phyloP scores from a whole-genome alignment of 2,113 vertebrate genomes.

The Xyliphius kryptos region DNA sequence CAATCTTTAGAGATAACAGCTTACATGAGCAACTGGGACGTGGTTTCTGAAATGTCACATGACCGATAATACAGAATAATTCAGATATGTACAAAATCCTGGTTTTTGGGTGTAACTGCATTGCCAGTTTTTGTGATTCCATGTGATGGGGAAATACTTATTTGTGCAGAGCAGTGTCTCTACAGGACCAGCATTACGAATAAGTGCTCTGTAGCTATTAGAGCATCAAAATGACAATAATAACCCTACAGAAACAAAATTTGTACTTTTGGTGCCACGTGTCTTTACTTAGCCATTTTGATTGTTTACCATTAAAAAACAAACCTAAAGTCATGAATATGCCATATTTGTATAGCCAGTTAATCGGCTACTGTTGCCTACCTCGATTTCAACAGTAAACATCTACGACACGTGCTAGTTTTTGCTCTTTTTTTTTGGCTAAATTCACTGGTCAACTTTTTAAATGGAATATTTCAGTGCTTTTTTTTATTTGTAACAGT shows the following conservation, averaged over 20 bases:
- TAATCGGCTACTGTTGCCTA: neutral
- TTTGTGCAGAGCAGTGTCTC: too few species aligned
- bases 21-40: slow-evolving; percentile 6
- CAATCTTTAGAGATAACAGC: slow-evolving; percentile 1
- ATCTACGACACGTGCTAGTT: neutral
- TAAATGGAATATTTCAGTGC: neutral
- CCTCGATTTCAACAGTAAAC: neutral
- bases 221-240: too few species aligned
- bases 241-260: too few species aligned
- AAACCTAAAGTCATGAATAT: neutral
- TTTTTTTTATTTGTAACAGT: neutral
- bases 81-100: too few species aligned
- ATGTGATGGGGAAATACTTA: too few species aligned
- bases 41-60: slow-evolving; percentile 3
- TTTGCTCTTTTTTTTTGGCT: neutral
- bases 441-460: neutral
- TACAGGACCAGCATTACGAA: too few species aligned
- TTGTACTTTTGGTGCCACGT: too few species aligned
- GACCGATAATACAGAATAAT: neutral
- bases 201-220: too few species aligned
- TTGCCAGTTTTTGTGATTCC: too few species aligned
- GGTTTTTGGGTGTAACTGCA: too few species aligned
- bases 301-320: neutral
- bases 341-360: neutral
- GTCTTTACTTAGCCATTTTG: too few species aligned